phyloP scores from a whole-genome alignment of 2,888 invertebrate genomes.

The Apocheima hispidaria region DNA sequence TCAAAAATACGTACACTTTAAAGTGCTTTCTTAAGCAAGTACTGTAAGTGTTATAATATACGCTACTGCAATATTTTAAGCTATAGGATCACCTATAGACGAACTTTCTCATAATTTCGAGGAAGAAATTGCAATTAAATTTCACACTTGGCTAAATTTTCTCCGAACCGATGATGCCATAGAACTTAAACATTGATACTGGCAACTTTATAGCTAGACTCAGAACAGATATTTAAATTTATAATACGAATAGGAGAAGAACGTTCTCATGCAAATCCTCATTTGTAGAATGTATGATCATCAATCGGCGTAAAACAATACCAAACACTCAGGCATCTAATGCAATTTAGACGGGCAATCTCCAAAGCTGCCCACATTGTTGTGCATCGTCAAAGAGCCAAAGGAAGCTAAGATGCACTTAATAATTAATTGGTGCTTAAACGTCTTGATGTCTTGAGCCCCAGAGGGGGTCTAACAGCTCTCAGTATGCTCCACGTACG shows the following conservation, averaged over 20 bases:
- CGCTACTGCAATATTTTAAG: not conserved
- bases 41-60: not conserved
- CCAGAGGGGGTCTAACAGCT: constrained; percentile 74
- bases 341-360: constrained; percentile 83
- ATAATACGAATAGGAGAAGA: too few relatives aligned
- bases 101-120: too few relatives aligned
- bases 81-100: not conserved
- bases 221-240: too few relatives aligned
- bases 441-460: constrained; percentile 81
- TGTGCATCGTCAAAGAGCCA: constrained; percentile 83
- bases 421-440: constrained; percentile 85
- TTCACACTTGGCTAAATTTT: too few relatives aligned
- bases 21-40: constrained; percentile 59
- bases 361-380: constrained; percentile 80
- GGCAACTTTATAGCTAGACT: too few relatives aligned
- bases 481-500: constrained; percentile 57
- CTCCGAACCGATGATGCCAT: too few relatives aligned
- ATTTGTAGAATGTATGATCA: not conserved
- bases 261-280: not conserved
- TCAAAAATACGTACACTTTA: constrained; percentile 69
- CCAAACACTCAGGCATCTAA: constrained; percentile 65
- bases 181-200: too few relatives aligned
- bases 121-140: too few relatives aligned
- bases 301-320: constrained; percentile 21
- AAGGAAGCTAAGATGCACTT: constrained; percentile 75